Evolutionary conservation across 2,797 vertebrate genomes (phyloP).

Genomic region (Poecilia picta): DNA sequence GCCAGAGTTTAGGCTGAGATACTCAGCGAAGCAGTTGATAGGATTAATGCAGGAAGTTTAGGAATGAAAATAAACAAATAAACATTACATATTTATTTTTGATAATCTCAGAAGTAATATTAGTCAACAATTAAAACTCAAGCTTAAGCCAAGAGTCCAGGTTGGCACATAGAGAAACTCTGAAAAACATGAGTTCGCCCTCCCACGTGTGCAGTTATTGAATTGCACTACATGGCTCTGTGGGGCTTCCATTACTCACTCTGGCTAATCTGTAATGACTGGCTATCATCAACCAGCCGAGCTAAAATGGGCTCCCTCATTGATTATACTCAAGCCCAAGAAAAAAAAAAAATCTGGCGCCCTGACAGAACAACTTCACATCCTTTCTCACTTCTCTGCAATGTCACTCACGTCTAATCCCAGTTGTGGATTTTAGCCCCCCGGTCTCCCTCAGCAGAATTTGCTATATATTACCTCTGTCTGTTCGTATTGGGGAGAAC

Average conservation of each 20-base stretch:
- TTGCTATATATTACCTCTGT: conserved; percentile 74
- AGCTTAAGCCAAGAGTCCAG: conserved; percentile 24
- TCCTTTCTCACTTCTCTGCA: conserved; percentile 53
- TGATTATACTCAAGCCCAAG: conserved; percentile 72
- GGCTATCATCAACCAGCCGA: conserved; percentile 78
- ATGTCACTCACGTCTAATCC: conserved; percentile 69
- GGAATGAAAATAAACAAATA: conserved; percentile 51
- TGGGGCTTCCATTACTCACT: conserved; percentile 82
- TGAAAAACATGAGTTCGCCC: conserved; percentile 34
- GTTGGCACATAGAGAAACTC: conserved; percentile 13
- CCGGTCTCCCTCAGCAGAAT: conserved; percentile 69
- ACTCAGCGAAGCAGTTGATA: conserved; percentile 59
- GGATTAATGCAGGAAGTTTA: conserved; percentile 61
- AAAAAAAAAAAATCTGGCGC: conserved; percentile 35
- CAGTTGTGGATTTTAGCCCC: conserved; percentile 71
- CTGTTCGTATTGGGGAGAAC: conserved; percentile 11
- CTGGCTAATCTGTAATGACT: conserved; percentile 83
- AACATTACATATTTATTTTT: conserved; percentile 46
- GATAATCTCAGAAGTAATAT: conserved; percentile 56
- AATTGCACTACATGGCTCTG: conserved; percentile 77
- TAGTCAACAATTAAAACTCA: conserved; percentile 21
- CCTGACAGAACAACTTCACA: conserved; percentile 56
- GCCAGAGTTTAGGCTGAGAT: conserved; percentile 72
- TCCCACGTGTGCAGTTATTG: conserved; percentile 75
- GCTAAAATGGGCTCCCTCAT: conserved; percentile 75